Percentiles rank a stretch among this genome's conserved stretches.
phyloP scores from a whole-genome alignment of 2,888 invertebrate genomes.

The Icerya purchasi region DNA sequence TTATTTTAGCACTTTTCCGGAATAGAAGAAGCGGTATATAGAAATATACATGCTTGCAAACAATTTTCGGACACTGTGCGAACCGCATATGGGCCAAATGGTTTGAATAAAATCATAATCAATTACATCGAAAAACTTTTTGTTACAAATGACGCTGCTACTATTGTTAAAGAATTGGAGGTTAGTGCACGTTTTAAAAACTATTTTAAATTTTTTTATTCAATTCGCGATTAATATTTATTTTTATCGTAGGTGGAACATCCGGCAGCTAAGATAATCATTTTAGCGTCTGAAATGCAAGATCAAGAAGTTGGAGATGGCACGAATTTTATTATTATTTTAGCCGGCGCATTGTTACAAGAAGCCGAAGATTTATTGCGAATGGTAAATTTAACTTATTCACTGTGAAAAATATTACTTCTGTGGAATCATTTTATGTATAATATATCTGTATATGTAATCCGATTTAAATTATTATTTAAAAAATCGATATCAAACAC shows the following conservation, averaged over 20 bases:
- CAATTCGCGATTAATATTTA: background rate
- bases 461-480: too few species aligned
- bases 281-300: conserved; percentile 92
- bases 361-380: conserved; percentile 77
- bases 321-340: conserved; percentile 90
- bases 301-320: conserved; percentile 97
- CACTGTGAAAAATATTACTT: too few species aligned
- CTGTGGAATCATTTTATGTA: too few species aligned
- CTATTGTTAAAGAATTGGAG: conserved; percentile 85
- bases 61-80: conserved; percentile 82
- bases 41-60: conserved; percentile 90
- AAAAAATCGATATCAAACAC: background rate
- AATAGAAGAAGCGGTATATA: conserved; percentile 86
- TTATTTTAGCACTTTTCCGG: conserved; percentile 51
- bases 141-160: conserved; percentile 97
- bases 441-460: too few species aligned
- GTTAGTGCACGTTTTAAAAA: conserved; percentile 22
- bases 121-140: conserved; percentile 97
- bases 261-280: conserved; percentile 91
- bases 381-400: conserved; percentile 32
- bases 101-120: conserved; percentile 99
- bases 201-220: background rate
- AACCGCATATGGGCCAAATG: conserved; percentile 94
- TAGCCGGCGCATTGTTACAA: conserved; percentile 81
- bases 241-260: conserved; percentile 54